These are phyloP conservation scores for Pelecanus crispus DNA, from an alignment of 2,113 vertebrate species.

Conservation along the genomic window DNA sequence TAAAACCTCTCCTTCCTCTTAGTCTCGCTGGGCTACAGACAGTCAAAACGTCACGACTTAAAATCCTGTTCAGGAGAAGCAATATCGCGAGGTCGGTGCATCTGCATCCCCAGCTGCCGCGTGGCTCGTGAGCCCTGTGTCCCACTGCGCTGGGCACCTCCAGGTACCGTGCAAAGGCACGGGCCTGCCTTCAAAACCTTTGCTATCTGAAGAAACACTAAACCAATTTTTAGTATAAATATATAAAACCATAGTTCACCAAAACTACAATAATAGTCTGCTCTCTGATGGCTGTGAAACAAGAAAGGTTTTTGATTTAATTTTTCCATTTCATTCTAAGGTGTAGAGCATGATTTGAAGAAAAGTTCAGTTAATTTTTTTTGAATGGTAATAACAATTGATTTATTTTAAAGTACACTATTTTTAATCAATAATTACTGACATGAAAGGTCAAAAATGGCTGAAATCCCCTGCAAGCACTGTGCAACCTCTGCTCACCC, in stretches of 20 bases:
- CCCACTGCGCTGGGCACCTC: neutral
- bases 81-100: rapidly evolving
- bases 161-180: neutral
- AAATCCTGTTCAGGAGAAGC: neutral
- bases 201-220: neutral
- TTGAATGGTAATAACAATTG: neutral
- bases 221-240: no score
- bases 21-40: neutral
- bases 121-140: rapidly evolving
- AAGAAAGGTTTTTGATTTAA: neutral
- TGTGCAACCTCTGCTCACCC: neutral
- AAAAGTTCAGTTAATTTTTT: neutral
- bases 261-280: rapidly evolving
- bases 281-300: neutral
- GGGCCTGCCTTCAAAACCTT: neutral
- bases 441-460: neutral
- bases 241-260: rapidly evolving
- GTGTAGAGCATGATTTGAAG: rapidly evolving
- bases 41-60: rapidly evolving
- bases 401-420: neutral
- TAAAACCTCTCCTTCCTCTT: neutral
- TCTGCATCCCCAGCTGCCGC: no score
- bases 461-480: neutral
- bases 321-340: neutral
- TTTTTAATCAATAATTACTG: neutral